Base-by-base conservation (phyloP, 2,888 invertebrate genomes). In the Acronicta psi region DNA sequence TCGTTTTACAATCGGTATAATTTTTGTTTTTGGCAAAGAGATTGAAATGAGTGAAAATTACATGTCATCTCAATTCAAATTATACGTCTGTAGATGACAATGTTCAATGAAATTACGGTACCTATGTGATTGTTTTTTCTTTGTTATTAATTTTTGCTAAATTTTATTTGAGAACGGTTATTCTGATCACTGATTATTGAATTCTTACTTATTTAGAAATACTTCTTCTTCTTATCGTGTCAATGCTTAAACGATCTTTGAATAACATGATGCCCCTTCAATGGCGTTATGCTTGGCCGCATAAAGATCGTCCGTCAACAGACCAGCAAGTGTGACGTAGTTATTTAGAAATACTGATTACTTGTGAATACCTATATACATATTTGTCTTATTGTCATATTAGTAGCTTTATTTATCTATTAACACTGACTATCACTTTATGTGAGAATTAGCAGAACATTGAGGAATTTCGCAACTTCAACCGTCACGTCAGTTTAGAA, bases 1-100 rank as follows among this genome's bases (percentile, higher is more conserved):
- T 51, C 16, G 59, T 46, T 62, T 68, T 31, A 37, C 51, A 67
- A 59, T 59, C 13, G 36, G 25, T 31, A 38, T 59, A 46, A 58
- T 63, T 59, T 47, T 47, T 40, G 31, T 37, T 59, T 47, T 52
- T 29, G 51, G 9, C 38, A 45, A 44, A 38, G n/a, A 16, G 25
- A 65, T 40, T 58, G 67, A 29, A 66, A 34, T 41, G 25, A 43
- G 41, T 31, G 59, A 52, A 62, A 54, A 59, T 29, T 29, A 40
- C 47, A 50, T 46, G 31, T 41, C 23, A 43, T 55, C 50, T 37
- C 18, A 13, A 59, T 59, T 17, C 11, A 25, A 43, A 67, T 51
- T 64, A 23, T 49, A 55, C 9, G 31, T 29, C 14, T 45, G 16
- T 7, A 31, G 37, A 62, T 36, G 2, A 29, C 38, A 8, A 25